These are phyloP conservation scores for Pseudoips prasinana DNA, from an alignment of 2,888 invertebrate genomes.

Conservation along the genomic window DNA sequence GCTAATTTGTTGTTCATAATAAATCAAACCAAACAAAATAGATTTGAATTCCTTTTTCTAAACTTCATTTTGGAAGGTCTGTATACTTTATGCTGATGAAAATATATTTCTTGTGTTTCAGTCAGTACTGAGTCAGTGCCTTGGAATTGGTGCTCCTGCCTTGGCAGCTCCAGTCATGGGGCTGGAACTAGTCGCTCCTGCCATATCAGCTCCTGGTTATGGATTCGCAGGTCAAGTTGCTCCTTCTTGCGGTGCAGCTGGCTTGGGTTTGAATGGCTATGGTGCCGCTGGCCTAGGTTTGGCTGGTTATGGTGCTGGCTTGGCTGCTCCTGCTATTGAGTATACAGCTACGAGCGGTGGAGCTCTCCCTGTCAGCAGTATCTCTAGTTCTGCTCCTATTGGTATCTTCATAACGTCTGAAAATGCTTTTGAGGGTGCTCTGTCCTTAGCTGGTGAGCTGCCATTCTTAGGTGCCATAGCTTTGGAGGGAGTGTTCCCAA, in stretches of 20 bases:
- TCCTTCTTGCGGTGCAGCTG: too few species aligned
- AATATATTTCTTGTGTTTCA: background rate
- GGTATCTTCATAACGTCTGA: constrained; percentile 40
- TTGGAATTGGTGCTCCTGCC: background rate
- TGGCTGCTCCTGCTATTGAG: too few species aligned
- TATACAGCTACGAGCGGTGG: constrained; percentile 31
- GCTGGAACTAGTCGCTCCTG: too few species aligned
- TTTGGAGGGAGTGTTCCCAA: constrained; percentile 35
- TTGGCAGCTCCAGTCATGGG: too few species aligned
- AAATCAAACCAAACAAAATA: too few species aligned
- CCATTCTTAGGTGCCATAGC: constrained; percentile 41
- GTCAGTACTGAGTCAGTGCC: constrained; percentile 3
- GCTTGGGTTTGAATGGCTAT: background rate
- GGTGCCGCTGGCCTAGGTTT: background rate
- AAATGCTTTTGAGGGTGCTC: constrained; percentile 35
- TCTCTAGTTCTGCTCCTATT: constrained; percentile 33
- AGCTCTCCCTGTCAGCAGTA: constrained; percentile 30
- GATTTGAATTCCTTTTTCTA: too few species aligned
- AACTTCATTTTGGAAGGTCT: too few species aligned
- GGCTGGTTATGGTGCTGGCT: too few species aligned
- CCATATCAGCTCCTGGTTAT: background rate
- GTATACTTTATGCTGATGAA: too few species aligned
- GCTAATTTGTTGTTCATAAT: too few species aligned
- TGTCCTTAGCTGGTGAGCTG: constrained; percentile 35
- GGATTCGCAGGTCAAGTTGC: too few species aligned